Evolutionary conservation across 2,797 vertebrate genomes (phyloP).

Genomic region (Acanthopagrus latus): DNA sequence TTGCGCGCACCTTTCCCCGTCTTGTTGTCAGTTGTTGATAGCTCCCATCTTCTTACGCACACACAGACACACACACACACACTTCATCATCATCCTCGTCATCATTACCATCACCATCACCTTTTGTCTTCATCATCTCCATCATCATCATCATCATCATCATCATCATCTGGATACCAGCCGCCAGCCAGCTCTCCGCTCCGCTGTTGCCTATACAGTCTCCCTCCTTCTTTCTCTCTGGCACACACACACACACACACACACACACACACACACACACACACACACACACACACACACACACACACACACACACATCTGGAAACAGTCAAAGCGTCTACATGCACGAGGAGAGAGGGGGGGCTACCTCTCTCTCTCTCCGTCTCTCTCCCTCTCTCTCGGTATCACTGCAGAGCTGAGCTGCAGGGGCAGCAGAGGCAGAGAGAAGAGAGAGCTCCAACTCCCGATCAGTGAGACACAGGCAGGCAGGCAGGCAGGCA

Average conservation of each 20-base stretch:
- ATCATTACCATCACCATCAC: slow-evolving; percentile 21
- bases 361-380: slow-evolving; percentile 68
- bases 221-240: slow-evolving; percentile 48
- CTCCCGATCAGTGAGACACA: slow-evolving; percentile 76
- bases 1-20: slow-evolving; percentile 18
- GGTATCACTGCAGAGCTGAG: slow-evolving; percentile 87
- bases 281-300: slow-evolving; percentile 42
- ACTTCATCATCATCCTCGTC: slow-evolving; percentile 51
- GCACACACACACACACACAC: slow-evolving; percentile 41
- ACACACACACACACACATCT: slow-evolving; percentile 80
- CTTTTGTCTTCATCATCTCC: slow-evolving; percentile 58
- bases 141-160: slow-evolving; percentile 71
- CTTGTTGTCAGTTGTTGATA: slow-evolving; percentile 3
- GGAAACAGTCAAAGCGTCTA: slow-evolving; percentile 85
- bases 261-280: slow-evolving; percentile 37
- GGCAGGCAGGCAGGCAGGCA: slow-evolving; percentile 57
- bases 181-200: slow-evolving; percentile 53
- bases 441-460: slow-evolving; percentile 78
- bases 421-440: slow-evolving; percentile 85
- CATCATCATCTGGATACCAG: slow-evolving; percentile 77
- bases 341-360: slow-evolving; percentile 71
- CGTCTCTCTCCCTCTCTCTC: slow-evolving; percentile 63
- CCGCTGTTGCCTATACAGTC: slow-evolving; percentile 59
- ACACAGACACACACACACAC: slow-evolving; percentile 28
- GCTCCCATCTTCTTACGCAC: slow-evolving; percentile 1